phyloP scores from a whole-genome alignment of 2,888 invertebrate genomes.

The Drosophila melanocephala region DNA sequence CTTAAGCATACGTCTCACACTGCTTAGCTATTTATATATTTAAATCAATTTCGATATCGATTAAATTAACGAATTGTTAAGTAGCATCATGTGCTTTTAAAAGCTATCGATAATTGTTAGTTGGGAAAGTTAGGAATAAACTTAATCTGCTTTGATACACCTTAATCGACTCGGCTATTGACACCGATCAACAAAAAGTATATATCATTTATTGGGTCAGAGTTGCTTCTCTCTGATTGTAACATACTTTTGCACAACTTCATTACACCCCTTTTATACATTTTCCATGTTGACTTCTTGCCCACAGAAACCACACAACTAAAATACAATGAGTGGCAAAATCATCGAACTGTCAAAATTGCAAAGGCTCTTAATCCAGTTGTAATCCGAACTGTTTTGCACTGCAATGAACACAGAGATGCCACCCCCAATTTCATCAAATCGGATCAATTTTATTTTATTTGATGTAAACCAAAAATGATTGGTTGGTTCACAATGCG shows the following conservation, averaged over 20 bases:
- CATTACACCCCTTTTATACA: not conserved
- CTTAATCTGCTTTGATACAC: not conserved
- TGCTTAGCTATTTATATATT: not conserved
- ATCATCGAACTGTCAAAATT: not conserved
- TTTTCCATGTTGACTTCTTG: slow-evolving; percentile 9
- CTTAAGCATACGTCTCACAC: not conserved
- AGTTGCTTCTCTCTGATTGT: not conserved
- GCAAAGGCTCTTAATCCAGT: not conserved
- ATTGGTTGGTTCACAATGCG: not conserved
- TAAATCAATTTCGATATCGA: not conserved
- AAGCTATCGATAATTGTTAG: not conserved
- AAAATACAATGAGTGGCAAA: not conserved
- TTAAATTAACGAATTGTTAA: not conserved
- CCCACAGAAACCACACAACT: not conserved
- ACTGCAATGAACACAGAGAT: not conserved
- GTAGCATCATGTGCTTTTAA: not conserved
- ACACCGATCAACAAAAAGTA: not conserved
- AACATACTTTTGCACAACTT: not conserved
- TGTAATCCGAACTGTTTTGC: slow-evolving; percentile 3
- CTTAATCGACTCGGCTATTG: not conserved
- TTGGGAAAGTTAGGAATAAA: not conserved
- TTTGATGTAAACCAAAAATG: not conserved
- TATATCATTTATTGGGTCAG: not conserved
- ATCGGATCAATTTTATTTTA: not conserved
- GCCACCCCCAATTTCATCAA: not conserved